These are phyloP conservation scores for Phalera bucephala DNA, from an alignment of 2,888 invertebrate genomes.

Conservation along the genomic window DNA sequence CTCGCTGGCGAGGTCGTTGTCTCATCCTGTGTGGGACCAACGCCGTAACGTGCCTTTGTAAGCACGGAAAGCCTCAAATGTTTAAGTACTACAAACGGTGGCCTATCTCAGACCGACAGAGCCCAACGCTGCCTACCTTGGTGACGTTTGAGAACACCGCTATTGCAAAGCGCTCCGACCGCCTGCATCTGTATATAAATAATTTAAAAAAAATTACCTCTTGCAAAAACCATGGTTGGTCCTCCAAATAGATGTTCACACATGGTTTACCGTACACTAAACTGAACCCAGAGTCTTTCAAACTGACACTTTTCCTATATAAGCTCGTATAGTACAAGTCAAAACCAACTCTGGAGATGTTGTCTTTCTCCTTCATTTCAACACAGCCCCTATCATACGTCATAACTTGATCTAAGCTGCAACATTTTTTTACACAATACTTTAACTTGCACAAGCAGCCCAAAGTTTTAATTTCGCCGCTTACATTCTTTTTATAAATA, in stretches of 20 bases:
- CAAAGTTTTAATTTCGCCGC: conserved; percentile 42
- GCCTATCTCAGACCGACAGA: too few species aligned
- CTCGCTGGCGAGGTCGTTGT: too few species aligned
- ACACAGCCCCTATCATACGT: conserved; percentile 33
- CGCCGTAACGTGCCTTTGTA: too few species aligned
- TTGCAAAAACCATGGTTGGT: conserved; percentile 50
- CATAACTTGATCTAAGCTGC: conserved; percentile 46
- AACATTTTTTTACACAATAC: conserved; percentile 65
- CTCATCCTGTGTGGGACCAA: too few species aligned
- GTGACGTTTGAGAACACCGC: too few species aligned
- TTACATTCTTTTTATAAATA: conserved; percentile 46
- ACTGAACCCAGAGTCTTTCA: conserved; percentile 34
- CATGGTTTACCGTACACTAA: conserved; percentile 45
- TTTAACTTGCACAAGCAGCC: conserved; percentile 59
- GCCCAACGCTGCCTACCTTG: too few species aligned
- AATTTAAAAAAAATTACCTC: conserved; percentile 41
- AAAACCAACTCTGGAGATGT: conserved; percentile 38
- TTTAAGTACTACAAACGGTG: too few species aligned
- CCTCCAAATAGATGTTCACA: conserved; percentile 40
- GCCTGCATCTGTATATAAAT: too few species aligned
- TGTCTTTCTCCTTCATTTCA: conserved; percentile 32
- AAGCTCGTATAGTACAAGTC: conserved; percentile 35
- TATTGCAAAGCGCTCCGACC: too few species aligned
- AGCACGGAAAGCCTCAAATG: too few species aligned
- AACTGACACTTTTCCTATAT: conserved; percentile 34